phyloP scores from a whole-genome alignment of 1,140 invertebrate genomes.

The Anastrepha obliqua region DNA sequence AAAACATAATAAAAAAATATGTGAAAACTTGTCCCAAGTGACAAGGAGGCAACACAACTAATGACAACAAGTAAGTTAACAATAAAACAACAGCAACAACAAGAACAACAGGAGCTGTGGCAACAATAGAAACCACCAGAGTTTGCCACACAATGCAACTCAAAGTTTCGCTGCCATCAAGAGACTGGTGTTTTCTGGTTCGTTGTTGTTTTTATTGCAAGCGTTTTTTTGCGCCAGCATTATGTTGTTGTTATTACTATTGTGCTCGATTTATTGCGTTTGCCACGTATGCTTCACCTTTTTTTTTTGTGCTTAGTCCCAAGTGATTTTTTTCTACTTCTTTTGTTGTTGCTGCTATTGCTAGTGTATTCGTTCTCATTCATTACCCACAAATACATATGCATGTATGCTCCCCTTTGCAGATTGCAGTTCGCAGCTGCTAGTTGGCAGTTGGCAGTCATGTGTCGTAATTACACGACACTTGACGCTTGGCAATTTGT shows the following conservation, averaged over 20 bases:
- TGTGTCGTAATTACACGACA: slow-evolving; percentile 72
- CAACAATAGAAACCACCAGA: background rate
- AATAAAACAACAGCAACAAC: background rate
- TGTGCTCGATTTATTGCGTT: slow-evolving; percentile 31
- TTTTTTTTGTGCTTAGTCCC: background rate
- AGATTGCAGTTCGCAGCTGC: slow-evolving; percentile 23
- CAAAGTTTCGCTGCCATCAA: background rate
- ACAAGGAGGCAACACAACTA: background rate
- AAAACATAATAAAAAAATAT: background rate
- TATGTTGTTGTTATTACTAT: slow-evolving; percentile 7
- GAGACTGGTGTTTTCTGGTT: background rate
- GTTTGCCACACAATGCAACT: background rate
- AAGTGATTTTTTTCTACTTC: background rate
- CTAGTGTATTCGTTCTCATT: background rate
- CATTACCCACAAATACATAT: background rate
- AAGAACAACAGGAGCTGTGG: background rate
- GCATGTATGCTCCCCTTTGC: background rate
- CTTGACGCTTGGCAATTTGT: slow-evolving; percentile 74
- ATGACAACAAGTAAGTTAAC: slow-evolving; percentile 11
- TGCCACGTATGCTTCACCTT: background rate
- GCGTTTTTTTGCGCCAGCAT: background rate
- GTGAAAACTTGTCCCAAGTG: slow-evolving; percentile 16
- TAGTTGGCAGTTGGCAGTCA: slow-evolving; percentile 55
- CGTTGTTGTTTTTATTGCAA: background rate
- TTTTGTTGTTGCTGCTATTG: background rate